Evolutionary conservation across 2,113 vertebrate species (phyloP), one percentile per base, ranked within the genome.

Genomic region (Azemiops feae): DNA sequence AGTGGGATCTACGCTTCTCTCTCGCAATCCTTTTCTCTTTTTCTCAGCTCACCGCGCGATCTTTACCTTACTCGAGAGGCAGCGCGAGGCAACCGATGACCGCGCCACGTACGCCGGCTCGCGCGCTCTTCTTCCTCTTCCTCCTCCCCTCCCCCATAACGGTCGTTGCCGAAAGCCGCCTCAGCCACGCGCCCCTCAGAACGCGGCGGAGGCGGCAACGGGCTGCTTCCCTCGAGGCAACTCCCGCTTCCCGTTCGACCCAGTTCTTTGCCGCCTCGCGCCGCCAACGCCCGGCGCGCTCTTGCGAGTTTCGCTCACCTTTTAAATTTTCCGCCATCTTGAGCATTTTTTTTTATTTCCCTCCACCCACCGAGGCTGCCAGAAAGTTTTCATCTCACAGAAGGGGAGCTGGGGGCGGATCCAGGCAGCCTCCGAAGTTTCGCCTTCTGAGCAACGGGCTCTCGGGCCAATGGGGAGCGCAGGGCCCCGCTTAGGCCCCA

Each of bases 271-370:
- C 64, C 74, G 87, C 27, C 69, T 16, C 45, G 27, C 74, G 22
- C 53, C 23, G 0, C 85, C 85, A 20, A 1, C 0, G 18, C 4
- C 85, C 85, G 50, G 50, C 43, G 91, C 89, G 69, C 93, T 45
- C 54, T 22, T 47, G 43, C 27, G 55, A 3, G 85, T 90, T 90
- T 58, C 50, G 45, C 96, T 97, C 96, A 97, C 97, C 97, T 97
- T 97, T 97, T 97, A 97, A 97, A 97, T 97, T 97, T 97, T 97
- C 96, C 96, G 97, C 97, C 97, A 97, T 97, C 94, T 96, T 97
- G 81, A 20, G 57, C 81, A 18, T 81, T 58, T 88, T 88, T 89
- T 89, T 55, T 54, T 34, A 69, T 54, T 92, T 57, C 69, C 89
- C 96, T 95, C 93, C 94, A 94, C 95, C 94, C 93, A 94, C 96